Conservation (phyloP, 2,888 invertebrate species). For the Netelia inedita region DNA sequence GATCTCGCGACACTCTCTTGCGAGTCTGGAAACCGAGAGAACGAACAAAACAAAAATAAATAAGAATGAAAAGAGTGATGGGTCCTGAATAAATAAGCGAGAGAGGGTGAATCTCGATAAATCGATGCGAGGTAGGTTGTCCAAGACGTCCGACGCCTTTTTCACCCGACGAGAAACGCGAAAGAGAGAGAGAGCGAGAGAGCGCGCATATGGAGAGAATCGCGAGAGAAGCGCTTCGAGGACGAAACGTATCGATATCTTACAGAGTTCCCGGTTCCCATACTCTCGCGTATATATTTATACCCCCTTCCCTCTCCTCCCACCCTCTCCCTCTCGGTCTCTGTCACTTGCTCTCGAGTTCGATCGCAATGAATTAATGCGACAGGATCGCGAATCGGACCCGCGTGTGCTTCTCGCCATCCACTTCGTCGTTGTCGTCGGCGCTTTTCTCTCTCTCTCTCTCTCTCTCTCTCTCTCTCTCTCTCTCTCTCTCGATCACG, state of each 20-base stretch:
- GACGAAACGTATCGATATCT: conserved; percentile 54
- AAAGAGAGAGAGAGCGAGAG: not conserved
- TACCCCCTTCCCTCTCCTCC: not conserved
- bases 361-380: conserved; percentile 67
- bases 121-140: conserved; percentile 59
- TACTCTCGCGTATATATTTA: conserved; percentile 16
- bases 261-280: conserved; percentile 30
- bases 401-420: conserved; percentile 31
- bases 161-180: conserved; percentile 29
- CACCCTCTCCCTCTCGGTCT: too few relatives aligned
- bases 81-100: conserved; percentile 52
- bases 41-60: conserved; percentile 10
- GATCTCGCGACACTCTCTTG: not conserved
- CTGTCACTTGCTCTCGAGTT: conserved; percentile 28
- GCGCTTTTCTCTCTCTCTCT: not conserved
- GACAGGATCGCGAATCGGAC: conserved; percentile 55
- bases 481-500: not conserved
- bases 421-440: conserved; percentile 59
- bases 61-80: not conserved
- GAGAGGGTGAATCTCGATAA: conserved; percentile 58
- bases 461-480: not conserved
- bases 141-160: conserved; percentile 61
- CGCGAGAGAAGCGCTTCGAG: not conserved
- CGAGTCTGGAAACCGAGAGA: not conserved
- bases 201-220: not conserved